Conservation (phyloP, 2,113 vertebrate species). For the Phyllostomus discolor region DNA sequence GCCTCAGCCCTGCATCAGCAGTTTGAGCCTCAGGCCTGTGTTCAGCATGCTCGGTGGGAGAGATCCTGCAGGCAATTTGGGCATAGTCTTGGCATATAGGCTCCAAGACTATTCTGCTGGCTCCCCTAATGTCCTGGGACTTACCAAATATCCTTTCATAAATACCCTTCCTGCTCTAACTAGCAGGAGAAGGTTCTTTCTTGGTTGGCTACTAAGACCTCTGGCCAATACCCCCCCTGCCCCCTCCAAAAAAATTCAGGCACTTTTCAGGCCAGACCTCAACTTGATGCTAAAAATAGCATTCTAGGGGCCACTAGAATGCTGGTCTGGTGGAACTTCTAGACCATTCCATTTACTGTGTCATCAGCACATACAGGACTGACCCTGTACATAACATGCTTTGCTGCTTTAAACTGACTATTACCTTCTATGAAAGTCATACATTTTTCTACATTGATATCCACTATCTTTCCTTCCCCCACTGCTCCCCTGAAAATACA, state of each 20-base stretch:
- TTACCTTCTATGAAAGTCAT: not conserved
- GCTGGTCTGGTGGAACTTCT: not conserved
- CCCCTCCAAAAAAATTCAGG: not conserved
- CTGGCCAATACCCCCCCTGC: not conserved
- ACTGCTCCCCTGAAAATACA: not conserved
- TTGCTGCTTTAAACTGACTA: not conserved
- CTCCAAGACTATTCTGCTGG: not conserved
- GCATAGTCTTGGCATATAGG: not conserved
- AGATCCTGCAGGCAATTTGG: not conserved
- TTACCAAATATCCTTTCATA: not conserved
- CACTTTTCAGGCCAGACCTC: not conserved
- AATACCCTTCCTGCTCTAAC: not conserved
- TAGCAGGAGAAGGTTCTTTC: not conserved
- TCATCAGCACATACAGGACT: not conserved
- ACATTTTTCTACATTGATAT: not conserved
- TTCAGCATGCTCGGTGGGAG: fast-evolving
- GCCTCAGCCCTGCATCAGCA: not conserved
- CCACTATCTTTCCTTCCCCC: not conserved
- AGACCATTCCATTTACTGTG: not conserved
- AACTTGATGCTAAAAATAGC: not conserved
- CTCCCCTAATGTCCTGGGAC: not conserved
- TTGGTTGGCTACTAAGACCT: not conserved
- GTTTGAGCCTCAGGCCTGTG: not conserved
- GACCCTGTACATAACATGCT: not conserved
- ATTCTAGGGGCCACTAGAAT: not conserved